A percentile compares a stretch with the other conserved stretches of the same genome.
Conservation (phyloP, 2,113 vertebrate species). For the Ammodytes dubius region DNA sequence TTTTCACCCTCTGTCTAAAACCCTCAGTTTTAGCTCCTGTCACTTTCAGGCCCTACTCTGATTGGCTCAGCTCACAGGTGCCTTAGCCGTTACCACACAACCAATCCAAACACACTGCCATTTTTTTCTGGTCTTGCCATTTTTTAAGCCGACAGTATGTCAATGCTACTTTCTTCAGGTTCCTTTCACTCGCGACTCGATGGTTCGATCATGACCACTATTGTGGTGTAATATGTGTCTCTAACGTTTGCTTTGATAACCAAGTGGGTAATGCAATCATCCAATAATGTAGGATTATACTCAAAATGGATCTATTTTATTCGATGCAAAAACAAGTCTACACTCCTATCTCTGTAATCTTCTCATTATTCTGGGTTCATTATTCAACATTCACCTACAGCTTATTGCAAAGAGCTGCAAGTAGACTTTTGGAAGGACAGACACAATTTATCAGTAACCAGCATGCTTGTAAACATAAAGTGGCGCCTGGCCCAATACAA, state of each 20-base stretch:
- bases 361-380: constrained; percentile 2
- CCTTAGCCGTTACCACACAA: no score
- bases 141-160: background rate
- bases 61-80: no score
- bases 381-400: constrained; percentile 22
- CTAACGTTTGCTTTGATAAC: constrained; percentile 9
- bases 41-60: no score
- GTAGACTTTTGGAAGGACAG: constrained; percentile 9
- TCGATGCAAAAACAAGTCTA: background rate
- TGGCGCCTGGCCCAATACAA: constrained; percentile 32
- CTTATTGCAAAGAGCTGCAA: constrained; percentile 6
- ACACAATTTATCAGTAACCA: constrained; percentile 30
- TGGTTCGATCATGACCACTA: background rate
- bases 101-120: no score
- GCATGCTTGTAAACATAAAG: constrained; percentile 45
- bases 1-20: no score
- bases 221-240: background rate
- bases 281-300: background rate
- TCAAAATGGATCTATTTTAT: background rate
- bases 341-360: background rate
- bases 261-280: background rate
- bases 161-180: background rate
- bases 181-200: background rate
- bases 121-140: background rate
- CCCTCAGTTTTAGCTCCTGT: no score